phyloP scores from a whole-genome alignment of 30 jellyfish, hydroid and myxozoan genomes.

The Cassiopea andromeda region DNA sequence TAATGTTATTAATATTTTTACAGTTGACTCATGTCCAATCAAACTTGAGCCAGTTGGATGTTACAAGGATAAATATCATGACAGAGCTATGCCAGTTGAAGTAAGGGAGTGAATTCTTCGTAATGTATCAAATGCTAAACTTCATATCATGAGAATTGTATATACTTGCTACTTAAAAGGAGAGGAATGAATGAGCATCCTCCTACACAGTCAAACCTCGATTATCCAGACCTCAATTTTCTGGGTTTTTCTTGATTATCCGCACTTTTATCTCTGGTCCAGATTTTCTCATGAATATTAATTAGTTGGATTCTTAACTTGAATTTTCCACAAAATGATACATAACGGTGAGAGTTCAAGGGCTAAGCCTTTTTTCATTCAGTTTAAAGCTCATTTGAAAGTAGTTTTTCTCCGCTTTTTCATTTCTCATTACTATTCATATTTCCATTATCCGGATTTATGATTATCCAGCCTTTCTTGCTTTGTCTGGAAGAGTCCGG shows the following conservation, averaged over 20 bases:
- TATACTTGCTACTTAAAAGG: neutral
- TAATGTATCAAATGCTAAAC: neutral
- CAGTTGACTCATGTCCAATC: slow-evolving; percentile 61
- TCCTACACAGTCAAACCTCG: neutral
- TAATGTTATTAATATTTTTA: neutral
- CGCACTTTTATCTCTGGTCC: neutral
- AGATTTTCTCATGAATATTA: too few species aligned
- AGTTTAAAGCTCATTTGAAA: too few species aligned
- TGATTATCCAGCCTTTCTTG: too few species aligned
- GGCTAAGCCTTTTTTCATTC: too few species aligned
- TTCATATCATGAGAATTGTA: neutral
- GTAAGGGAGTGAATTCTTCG: slow-evolving; percentile 16
- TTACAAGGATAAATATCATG: slow-evolving; percentile 46
- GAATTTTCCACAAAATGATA: too few species aligned
- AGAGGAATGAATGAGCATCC: neutral
- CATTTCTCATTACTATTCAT: too few species aligned
- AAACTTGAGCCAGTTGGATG: slow-evolving; percentile 90
- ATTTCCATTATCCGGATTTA: too few species aligned
- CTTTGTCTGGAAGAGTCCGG: too few species aligned
- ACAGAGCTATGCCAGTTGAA: slow-evolving; percentile 76
- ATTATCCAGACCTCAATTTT: neutral
- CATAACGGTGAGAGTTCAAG: neutral
- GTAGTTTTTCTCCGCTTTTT: too few species aligned
- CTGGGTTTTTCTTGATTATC: neutral
- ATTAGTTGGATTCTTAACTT: too few species aligned